These are phyloP conservation scores for Macropis europaea DNA, from an alignment of 2,888 invertebrate genomes.

Conservation along the genomic window DNA sequence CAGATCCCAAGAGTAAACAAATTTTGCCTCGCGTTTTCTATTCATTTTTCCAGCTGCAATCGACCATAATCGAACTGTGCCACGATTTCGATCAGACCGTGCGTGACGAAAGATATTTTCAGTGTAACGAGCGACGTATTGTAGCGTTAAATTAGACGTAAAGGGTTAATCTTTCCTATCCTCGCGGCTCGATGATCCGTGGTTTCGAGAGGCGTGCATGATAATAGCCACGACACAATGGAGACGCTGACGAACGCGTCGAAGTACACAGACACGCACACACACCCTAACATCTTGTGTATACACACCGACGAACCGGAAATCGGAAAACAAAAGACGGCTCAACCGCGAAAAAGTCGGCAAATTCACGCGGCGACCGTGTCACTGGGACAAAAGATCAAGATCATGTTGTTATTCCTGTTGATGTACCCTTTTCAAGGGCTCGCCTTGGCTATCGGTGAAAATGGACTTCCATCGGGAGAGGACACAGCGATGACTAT, in stretches of 20 bases:
- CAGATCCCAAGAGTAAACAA: too few species aligned
- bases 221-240: slow-evolving; percentile 30
- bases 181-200: slow-evolving; percentile 27
- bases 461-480: background rate
- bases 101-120: background rate
- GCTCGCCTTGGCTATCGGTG: slow-evolving; percentile 3
- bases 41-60: too few species aligned
- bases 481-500: background rate
- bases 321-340: slow-evolving; percentile 38
- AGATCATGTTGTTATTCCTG: slow-evolving; percentile 29
- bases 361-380: slow-evolving; percentile 14
- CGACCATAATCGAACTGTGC: too few species aligned
- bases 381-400: background rate
- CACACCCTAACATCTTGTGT: too few species aligned
- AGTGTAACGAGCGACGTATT: slow-evolving; percentile 24
- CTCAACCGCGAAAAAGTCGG: slow-evolving; percentile 10
- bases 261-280: background rate
- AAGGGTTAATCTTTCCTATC: slow-evolving; percentile 33
- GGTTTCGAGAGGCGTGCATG: slow-evolving; percentile 17
- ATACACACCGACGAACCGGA: background rate
- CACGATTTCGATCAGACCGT: too few species aligned
- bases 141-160: slow-evolving; percentile 37
- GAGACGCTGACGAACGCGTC: slow-evolving; percentile 15
- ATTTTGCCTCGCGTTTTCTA: too few species aligned
- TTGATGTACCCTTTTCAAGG: slow-evolving; percentile 24